Conservation (phyloP, 2,113 vertebrate genomes). For the Condylura cristata region DNA sequence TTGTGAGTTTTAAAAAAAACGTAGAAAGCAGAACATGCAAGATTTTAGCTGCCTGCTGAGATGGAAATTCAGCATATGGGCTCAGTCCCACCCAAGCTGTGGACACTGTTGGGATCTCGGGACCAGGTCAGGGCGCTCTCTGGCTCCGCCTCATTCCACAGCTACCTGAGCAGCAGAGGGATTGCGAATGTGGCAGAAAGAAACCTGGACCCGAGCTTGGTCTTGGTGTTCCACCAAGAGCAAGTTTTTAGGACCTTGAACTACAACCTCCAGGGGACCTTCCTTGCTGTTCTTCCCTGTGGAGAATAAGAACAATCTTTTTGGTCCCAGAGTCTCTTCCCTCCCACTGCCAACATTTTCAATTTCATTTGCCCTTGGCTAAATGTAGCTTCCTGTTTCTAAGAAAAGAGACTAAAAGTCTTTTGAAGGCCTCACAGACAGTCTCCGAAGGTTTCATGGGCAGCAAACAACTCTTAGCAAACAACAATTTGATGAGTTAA, state of each 20-base stretch:
- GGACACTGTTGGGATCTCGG: neutral
- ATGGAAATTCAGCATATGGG: neutral
- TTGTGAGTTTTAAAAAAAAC: neutral
- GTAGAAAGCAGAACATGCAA: neutral
- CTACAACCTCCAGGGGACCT: neutral
- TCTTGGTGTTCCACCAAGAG: neutral
- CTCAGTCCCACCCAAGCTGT: neutral
- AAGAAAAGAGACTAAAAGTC: conserved; percentile 64
- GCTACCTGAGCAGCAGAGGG: neutral
- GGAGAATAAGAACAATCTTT: neutral
- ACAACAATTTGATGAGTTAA: conserved; percentile 80
- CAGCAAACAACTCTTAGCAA: conserved; percentile 66
- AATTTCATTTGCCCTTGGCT: conserved; percentile 58
- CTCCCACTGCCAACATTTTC: conserved; percentile 32
- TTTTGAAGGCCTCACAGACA: conserved; percentile 71
- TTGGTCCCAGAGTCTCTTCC: neutral
- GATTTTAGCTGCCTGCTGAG: neutral
- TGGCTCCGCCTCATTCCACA: neutral
- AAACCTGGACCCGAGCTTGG: neutral
- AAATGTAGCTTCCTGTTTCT: conserved; percentile 72
- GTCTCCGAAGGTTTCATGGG: conserved; percentile 65
- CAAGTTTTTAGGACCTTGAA: neutral
- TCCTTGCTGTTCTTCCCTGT: neutral
- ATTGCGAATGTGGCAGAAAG: neutral
- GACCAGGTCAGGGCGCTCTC: neutral